These are phyloP conservation scores for Drosophila mojavensis DNA, from an alignment of 1,140 invertebrate genomes.

Conservation along the genomic window DNA sequence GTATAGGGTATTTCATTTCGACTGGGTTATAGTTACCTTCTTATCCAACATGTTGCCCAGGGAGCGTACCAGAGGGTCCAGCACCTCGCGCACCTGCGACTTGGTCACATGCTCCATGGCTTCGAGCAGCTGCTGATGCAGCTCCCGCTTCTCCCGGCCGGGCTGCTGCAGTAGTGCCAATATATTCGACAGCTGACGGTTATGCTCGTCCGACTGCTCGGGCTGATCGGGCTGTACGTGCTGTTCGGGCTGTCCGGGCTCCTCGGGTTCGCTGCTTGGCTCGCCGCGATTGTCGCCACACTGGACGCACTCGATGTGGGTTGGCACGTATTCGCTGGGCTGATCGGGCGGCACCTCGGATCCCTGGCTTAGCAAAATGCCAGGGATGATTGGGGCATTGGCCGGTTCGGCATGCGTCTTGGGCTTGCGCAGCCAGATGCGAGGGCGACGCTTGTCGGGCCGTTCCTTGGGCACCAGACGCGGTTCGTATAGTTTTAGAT, in stretches of 20 bases:
- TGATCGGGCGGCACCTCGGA: constrained; percentile 1
- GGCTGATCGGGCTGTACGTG: background rate
- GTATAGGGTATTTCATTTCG: no score
- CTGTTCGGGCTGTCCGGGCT: background rate
- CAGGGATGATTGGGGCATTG: background rate
- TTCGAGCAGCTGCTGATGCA: constrained; percentile 57
- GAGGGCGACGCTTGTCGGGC: background rate
- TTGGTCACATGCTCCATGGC: constrained; percentile 67
- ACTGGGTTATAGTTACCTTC: constrained; percentile 24
- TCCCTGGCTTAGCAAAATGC: background rate
- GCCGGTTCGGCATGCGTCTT: background rate
- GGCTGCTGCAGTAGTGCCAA: constrained; percentile 20
- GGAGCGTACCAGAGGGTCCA: constrained; percentile 66
- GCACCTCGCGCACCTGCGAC: constrained; percentile 64
- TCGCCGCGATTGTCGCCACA: constrained; percentile 26
- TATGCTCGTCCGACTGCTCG: background rate
- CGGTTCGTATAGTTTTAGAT: constrained; percentile 71
- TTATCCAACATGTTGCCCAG: constrained; percentile 53
- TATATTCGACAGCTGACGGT: constrained; percentile 20
- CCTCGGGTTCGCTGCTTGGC: constrained; percentile 5
- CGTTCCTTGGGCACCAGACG: constrained; percentile 66
- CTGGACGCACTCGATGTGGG: constrained; percentile 43
- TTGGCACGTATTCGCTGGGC: constrained; percentile 20
- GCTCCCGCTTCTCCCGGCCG: constrained; percentile 7
- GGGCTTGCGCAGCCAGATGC: background rate